A percentile compares a stretch with the other conserved stretches of the same genome.
phyloP scores from a whole-genome alignment of 2,888 invertebrate species.

The Bimastos eiseni region DNA sequence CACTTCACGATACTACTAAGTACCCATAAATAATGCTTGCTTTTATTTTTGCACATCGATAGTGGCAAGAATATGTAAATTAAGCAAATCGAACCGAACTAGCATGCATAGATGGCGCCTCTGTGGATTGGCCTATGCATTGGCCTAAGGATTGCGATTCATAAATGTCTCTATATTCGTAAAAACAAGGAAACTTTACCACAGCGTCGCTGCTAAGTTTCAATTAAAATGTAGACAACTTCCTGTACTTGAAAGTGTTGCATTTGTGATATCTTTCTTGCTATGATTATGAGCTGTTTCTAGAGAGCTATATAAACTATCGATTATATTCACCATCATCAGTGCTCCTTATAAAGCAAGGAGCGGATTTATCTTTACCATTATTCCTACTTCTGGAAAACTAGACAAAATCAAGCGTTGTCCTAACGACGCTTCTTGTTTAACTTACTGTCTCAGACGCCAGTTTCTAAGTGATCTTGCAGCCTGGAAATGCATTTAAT shows the following conservation, averaged over 20 bases:
- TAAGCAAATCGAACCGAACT: neutral
- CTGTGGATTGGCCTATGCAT: no score
- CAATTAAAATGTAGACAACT: no score
- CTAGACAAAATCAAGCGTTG: no score
- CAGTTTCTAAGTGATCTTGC: no score
- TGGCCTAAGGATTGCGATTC: no score
- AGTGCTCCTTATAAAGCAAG: neutral
- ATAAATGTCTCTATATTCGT: no score
- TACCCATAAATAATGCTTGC: neutral
- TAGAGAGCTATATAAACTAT: neutral
- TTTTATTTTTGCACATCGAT: neutral
- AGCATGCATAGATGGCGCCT: neutral
- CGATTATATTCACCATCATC: neutral
- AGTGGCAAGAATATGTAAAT: neutral
- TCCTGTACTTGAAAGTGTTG: neutral
- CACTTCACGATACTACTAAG: neutral
- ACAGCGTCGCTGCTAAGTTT: no score
- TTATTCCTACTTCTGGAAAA: no score
- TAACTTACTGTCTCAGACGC: no score
- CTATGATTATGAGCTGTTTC: neutral
- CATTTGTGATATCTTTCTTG: neutral
- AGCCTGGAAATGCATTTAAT: no score
- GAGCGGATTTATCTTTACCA: neutral
- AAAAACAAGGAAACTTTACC: no score
- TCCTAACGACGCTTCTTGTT: no score